A percentile compares a stretch with the other conserved stretches of the same genome.
Conservation (phyloP, 2,113 vertebrate species). For the Coreoperca whiteheadi region DNA sequence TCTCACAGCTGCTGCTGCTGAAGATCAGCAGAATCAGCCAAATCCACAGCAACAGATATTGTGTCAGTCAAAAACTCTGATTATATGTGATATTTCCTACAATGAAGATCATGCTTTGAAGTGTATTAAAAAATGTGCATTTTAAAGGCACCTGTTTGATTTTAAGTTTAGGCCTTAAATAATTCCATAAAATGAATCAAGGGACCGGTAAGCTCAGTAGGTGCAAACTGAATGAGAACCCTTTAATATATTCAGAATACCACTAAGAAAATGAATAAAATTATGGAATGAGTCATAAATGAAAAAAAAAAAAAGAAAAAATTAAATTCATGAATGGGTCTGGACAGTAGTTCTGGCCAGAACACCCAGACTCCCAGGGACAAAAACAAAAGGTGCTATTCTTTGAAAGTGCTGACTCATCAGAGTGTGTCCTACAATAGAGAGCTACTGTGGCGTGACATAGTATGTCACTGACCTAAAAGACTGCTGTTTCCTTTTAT, state of each 20-base stretch:
- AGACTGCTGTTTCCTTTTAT: conserved; percentile 64
- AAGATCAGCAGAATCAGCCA: neutral
- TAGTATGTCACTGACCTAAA: conserved; percentile 72
- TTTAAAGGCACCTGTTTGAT: neutral
- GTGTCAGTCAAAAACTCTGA: neutral
- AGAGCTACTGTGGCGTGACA: conserved; percentile 70
- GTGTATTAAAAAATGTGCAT: neutral
- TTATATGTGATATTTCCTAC: neutral
- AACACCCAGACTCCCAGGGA: conserved; percentile 51
- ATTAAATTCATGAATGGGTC: conserved; percentile 45
- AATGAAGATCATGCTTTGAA: neutral
- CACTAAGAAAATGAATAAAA: neutral
- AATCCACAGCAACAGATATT: neutral
- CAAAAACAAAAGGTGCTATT: conserved; percentile 80
- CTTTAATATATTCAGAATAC: neutral
- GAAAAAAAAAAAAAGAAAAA: neutral
- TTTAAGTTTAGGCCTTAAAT: neutral
- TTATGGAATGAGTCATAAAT: neutral
- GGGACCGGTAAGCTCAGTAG: neutral
- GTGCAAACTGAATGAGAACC: neutral
- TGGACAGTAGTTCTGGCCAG: conserved; percentile 48
- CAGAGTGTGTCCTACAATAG: conserved; percentile 66
- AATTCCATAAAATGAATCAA: too few species aligned
- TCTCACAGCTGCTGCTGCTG: conserved; percentile 14
- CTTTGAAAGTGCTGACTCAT: conserved; percentile 69